A percentile compares a stretch with the other conserved stretches of the same genome.
Evolutionary conservation across 2,888 invertebrate genomes (phyloP).

Genomic region (Griposia aprilina): DNA sequence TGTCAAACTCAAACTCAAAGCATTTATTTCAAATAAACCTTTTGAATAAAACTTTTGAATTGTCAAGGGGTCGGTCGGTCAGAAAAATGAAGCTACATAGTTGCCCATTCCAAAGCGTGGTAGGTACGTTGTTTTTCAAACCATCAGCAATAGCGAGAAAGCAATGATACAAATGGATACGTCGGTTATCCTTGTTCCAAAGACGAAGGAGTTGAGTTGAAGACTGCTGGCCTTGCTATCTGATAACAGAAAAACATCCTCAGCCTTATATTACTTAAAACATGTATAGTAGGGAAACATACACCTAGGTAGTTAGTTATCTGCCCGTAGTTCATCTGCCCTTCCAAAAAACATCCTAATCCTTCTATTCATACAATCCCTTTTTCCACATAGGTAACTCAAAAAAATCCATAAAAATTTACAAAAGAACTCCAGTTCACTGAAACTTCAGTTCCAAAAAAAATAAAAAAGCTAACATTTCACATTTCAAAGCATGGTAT

Average conservation of each 20-base stretch:
- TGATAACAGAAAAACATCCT: not conserved
- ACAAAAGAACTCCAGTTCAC: conserved; percentile 51
- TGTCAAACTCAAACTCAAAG: too few relatives aligned
- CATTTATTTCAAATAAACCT: too few relatives aligned
- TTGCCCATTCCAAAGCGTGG: too few relatives aligned
- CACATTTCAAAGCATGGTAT: conserved; percentile 59
- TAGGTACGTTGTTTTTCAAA: not conserved
- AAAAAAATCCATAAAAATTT: conserved; percentile 8
- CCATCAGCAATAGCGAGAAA: not conserved
- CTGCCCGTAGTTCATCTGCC: not conserved
- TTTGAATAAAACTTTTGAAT: too few relatives aligned
- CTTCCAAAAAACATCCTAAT: not conserved
- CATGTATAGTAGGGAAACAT: too few relatives aligned
- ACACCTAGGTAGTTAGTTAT: not conserved
- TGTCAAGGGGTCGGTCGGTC: too few relatives aligned
- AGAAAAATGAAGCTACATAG: too few relatives aligned
- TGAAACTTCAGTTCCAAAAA: conserved; percentile 47
- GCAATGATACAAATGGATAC: not conserved
- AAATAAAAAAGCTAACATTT: conserved; percentile 45
- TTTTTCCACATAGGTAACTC: not conserved
- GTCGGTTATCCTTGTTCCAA: not conserved
- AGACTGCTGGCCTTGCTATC: not conserved
- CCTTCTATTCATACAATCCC: not conserved
- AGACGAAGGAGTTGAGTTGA: not conserved
- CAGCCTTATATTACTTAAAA: not conserved